Percentiles rank a stretch among this genome's conserved stretches.
phyloP scores from a whole-genome alignment of 2,113 vertebrate species.

The Larimichthys polyactis region DNA sequence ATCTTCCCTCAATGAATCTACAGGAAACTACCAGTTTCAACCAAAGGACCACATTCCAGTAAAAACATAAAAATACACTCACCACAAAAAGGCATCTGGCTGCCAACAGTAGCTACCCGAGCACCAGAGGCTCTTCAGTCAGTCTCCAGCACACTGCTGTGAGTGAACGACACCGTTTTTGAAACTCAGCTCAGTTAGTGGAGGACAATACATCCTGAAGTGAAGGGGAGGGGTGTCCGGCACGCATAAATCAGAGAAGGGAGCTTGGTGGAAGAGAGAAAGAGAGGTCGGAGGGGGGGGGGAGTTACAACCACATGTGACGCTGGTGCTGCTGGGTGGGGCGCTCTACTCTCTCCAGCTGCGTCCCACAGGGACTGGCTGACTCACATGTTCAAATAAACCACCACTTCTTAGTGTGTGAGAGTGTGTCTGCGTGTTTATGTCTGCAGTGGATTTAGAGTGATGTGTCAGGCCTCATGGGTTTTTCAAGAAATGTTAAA shows the following conservation, averaged over 20 bases:
- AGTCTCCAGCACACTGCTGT: conserved; percentile 38
- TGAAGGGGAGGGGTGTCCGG: conserved; percentile 60
- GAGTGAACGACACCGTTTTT: conserved; percentile 43
- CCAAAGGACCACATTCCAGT: conserved; percentile 50
- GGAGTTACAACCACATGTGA: conserved; percentile 66
- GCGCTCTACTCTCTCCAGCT: conserved; percentile 69
- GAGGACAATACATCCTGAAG: conserved; percentile 70
- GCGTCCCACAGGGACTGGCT: conserved; percentile 53
- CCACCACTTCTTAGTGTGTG: conserved; percentile 52
- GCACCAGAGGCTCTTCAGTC: conserved; percentile 44
- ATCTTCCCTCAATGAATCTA: conserved; percentile 9
- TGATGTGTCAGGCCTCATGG: conserved; percentile 9
- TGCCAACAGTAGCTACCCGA: conserved; percentile 46
- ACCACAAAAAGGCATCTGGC: conserved; percentile 71
- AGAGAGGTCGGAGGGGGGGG: conserved; percentile 22
- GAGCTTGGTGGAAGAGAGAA: conserved; percentile 11
- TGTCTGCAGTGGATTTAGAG: conserved; percentile 21
- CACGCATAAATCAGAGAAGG: conserved; percentile 55
- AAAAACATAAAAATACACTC: conserved; percentile 70
- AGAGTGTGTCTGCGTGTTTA: conserved; percentile 36
- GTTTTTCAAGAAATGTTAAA: not conserved
- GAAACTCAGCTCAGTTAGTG: conserved; percentile 57
- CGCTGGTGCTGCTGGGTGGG: conserved; percentile 71
- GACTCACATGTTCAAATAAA: conserved; percentile 78
- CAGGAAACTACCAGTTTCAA: conserved; percentile 18